Evolutionary conservation across 1,140 invertebrate species (phyloP), one percentile per base, ranked within the genome.

Genomic region (Drosophila subobscura): DNA sequence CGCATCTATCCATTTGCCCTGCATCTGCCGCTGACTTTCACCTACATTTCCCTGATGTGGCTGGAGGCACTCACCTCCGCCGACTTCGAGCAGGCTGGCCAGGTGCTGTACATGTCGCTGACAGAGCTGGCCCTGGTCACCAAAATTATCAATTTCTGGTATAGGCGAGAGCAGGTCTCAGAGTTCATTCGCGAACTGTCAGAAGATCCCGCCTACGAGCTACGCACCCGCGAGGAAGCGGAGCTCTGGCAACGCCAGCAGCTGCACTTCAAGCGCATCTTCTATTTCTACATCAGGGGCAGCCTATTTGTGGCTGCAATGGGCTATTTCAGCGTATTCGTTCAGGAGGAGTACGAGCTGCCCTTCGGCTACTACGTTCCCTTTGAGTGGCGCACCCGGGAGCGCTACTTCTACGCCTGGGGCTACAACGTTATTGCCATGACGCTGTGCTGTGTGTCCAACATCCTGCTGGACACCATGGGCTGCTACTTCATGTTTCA

Each of bases 401-500:
- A 58, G 1, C 55, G 77, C 0, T 91, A 80, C 25, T 68, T 75
- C 46, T 79, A 77, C 25, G 84, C 85, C 53, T 91, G 83, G 74
- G 44, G 51, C 53, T 91, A 86, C 51, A 79, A 89, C 46, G 70
- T 78, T 16, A 5, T 77, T 8, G 81, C 80, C 25, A 77, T 91
- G 84, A 74, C 68, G 2, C 45, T 91, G n/a, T 86, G 78, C 29
- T 85, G 66, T 7, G 5, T 81, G 4, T 60, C 78, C 8, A 90
- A 91, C 14, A 46, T 52, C 12, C 54, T 67, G 10, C 63, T 91
- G 37, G 89, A 91, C 42, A 74, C 75, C 12, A 45, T 90, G 5
- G 71, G 78, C 44, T 90, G 89, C 33, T 91, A 78, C 37, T 89
- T 79, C 12, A 79, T 91, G 65, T 84, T 86, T 20, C 85, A 91